Percentiles rank a stretch among this genome's conserved stretches.
These are phyloP conservation scores for Enteromius paludinosus DNA, from an alignment of 2,797 vertebrate genomes.

Conservation along the genomic window DNA sequence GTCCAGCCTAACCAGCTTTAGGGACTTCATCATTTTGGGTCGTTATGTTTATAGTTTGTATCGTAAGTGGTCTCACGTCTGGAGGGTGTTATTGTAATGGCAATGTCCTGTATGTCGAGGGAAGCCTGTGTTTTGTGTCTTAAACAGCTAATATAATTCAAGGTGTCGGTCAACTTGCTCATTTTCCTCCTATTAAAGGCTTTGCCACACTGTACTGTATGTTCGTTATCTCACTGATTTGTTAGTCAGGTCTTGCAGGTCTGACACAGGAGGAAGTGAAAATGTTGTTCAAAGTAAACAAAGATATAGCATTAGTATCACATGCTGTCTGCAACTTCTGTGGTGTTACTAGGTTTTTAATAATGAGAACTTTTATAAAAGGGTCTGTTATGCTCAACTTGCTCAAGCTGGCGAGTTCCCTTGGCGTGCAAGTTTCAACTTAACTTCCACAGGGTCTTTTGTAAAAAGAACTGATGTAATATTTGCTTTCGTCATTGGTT, in stretches of 20 bases:
- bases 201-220: background rate
- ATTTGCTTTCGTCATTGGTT: constrained; percentile 29
- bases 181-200: background rate
- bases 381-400: background rate
- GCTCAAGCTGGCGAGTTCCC: background rate
- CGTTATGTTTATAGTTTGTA: background rate
- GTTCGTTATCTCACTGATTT: background rate
- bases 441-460: constrained; percentile 7
- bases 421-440: constrained; percentile 33
- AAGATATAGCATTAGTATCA: background rate
- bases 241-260: background rate
- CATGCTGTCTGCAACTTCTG: background rate
- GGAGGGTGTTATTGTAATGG: background rate
- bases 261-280: constrained; percentile 10
- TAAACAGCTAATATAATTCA: background rate
- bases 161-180: background rate
- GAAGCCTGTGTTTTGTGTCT: background rate
- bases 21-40: background rate
- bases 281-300: constrained; percentile 6
- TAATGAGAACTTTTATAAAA: background rate
- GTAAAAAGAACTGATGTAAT: constrained; percentile 48
- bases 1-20: background rate
- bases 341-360: constrained; percentile 5
- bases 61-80: background rate
- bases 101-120: background rate